Conservation (phyloP, 1,140 invertebrate species). For the Lineus longissimus region DNA sequence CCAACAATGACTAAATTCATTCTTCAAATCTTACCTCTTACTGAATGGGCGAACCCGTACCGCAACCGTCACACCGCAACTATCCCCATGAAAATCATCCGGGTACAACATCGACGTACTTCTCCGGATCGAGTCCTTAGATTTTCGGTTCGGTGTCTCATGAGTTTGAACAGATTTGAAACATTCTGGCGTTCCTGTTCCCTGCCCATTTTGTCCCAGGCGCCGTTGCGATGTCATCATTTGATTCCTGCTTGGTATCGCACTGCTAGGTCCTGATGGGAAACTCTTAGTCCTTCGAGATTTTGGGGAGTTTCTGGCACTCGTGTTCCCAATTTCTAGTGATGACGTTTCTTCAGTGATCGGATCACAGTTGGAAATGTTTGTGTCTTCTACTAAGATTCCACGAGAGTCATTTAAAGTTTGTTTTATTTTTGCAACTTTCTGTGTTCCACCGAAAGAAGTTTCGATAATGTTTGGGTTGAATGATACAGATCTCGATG, state of each 20-base stretch:
- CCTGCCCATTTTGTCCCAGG: slow-evolving; percentile 32
- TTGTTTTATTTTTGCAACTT: slow-evolving; percentile 26
- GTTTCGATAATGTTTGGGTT: slow-evolving; percentile 42
- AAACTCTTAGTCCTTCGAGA: neutral
- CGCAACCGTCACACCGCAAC: slow-evolving; percentile 59
- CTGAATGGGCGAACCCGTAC: slow-evolving; percentile 63
- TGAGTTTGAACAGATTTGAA: slow-evolving; percentile 35
- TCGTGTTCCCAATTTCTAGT: slow-evolving; percentile 6
- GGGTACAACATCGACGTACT: slow-evolving; percentile 12
- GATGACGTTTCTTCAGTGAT: neutral
- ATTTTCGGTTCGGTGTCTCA: slow-evolving; percentile 25
- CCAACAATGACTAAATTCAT: too few species aligned
- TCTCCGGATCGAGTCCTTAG: slow-evolving; percentile 9
- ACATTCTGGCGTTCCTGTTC: slow-evolving; percentile 46
- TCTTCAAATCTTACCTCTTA: slow-evolving; percentile 50
- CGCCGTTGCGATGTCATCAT: slow-evolving; percentile 27
- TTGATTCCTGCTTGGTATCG: neutral
- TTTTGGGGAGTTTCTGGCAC: slow-evolving; percentile 6
- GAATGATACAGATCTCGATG: slow-evolving; percentile 30
- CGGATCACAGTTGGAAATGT: slow-evolving; percentile 8
- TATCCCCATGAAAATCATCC: slow-evolving; percentile 29
- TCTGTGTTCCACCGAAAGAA: slow-evolving; percentile 46
- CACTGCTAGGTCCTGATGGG: neutral
- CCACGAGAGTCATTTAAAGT: slow-evolving; percentile 14
- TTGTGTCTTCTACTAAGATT: slow-evolving; percentile 15